phyloP scores from a whole-genome alignment of 2,113 vertebrate species.

The Lipophrys pholis region DNA sequence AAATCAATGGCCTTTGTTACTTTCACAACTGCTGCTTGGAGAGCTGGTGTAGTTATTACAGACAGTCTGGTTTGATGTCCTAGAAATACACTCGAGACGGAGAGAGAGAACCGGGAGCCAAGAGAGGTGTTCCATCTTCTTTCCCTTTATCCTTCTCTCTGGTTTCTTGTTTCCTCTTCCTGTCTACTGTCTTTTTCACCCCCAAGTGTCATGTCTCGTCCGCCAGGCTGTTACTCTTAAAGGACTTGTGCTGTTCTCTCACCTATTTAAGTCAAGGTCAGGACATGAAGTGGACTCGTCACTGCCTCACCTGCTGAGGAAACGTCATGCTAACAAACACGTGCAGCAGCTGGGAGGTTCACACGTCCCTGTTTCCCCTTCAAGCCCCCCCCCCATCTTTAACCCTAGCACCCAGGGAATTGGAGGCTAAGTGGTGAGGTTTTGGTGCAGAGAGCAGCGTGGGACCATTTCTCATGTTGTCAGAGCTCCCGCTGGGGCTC shows the following conservation, averaged over 20 bases:
- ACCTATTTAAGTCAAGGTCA: conserved; percentile 58
- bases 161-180: not conserved
- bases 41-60: conserved; percentile 1
- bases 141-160: conserved; percentile 28
- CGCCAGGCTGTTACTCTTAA: conserved; percentile 13
- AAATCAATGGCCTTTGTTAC: conserved; percentile 66
- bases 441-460: conserved; percentile 44
- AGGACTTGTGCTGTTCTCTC: conserved; percentile 26
- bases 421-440: conserved; percentile 61
- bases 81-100: conserved; percentile 9
- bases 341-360: not conserved
- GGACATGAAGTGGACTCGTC: conserved; percentile 56
- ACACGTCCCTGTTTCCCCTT: conserved; percentile 37
- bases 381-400: conserved; percentile 50
- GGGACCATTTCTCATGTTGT: conserved; percentile 78
- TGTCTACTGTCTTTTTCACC: not conserved
- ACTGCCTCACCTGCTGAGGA: conserved; percentile 26
- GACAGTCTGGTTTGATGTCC: conserved; percentile 34
- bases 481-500: conserved; percentile 73
- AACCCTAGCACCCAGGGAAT: conserved; percentile 48
- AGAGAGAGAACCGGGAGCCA: not conserved
- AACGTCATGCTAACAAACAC: conserved; percentile 30
- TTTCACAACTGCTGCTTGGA: conserved; percentile 12
- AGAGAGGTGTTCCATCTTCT: not conserved
- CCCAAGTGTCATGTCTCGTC: not conserved